Conservation (phyloP, 2,113 vertebrate genomes). For the Rhodinocichla rosea region DNA sequence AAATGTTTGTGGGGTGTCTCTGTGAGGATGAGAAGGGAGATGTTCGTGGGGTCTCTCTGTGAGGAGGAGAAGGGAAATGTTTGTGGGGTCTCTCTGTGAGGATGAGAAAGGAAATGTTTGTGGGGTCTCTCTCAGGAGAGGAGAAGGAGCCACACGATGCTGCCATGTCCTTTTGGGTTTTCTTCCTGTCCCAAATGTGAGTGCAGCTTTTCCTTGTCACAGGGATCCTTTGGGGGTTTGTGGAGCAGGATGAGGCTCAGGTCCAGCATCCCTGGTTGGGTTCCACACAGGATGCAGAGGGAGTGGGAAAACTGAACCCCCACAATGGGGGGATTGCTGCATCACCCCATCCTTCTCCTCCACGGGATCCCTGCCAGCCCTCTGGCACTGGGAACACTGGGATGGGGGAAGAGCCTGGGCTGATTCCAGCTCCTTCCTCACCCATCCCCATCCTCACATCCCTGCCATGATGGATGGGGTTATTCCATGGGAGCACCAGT, state of each 20-base stretch:
- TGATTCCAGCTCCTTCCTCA: neutral
- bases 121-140: neutral
- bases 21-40: no score
- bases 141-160: accelerated
- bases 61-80: no score
- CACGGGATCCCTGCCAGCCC: neutral
- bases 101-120: neutral
- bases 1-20: no score
- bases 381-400: neutral
- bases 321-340: neutral
- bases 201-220: neutral
- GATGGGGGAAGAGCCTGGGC: neutral
- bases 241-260: neutral
- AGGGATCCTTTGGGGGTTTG: neutral
- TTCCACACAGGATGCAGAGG: neutral
- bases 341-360: neutral
- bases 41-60: no score
- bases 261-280: neutral
- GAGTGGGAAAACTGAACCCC: neutral
- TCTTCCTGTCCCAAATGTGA: neutral
- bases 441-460: neutral
- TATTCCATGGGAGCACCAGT: neutral
- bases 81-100: neutral
- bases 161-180: neutral
- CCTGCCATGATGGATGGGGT: neutral